phyloP scores from a whole-genome alignment of 2,113 vertebrate genomes.

The Vireo altiloquus region DNA sequence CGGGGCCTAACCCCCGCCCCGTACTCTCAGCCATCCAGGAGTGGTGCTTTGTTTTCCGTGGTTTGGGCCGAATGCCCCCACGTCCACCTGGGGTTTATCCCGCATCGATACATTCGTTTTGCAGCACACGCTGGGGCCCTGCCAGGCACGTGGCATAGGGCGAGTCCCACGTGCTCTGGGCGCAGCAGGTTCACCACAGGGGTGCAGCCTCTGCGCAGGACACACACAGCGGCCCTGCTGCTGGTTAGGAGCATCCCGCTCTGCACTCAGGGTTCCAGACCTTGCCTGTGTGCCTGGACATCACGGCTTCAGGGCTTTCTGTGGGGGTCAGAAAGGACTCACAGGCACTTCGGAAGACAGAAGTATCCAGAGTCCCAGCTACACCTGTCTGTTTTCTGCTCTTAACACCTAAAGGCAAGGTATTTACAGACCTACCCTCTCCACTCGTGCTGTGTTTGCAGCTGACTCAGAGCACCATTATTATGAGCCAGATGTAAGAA shows the following conservation, averaged over 20 bases:
- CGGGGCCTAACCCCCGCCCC: background rate
- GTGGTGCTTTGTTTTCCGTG: background rate
- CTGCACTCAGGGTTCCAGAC: accelerated
- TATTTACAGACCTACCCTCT: background rate
- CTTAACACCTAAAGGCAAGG: background rate
- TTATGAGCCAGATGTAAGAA: background rate
- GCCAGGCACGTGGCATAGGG: accelerated
- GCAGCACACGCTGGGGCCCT: background rate
- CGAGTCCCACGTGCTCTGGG: accelerated
- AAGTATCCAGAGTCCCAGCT: background rate
- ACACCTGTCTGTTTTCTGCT: background rate
- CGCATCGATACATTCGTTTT: background rate
- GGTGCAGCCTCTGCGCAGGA: background rate
- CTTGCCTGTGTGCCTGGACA: background rate
- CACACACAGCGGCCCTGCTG: background rate
- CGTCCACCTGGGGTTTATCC: background rate
- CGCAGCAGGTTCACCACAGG: background rate
- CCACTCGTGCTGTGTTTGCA: background rate
- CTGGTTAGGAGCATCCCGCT: background rate
- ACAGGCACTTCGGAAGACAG: background rate
- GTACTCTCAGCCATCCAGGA: background rate
- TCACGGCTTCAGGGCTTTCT: accelerated
- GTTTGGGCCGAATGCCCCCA: background rate
- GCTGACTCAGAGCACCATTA: background rate
- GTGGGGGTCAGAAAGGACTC: background rate